Evolutionary conservation across 2,888 invertebrate species (phyloP), one percentile per base, ranked within the genome.

Genomic region (Sphaerophoria rueppellii): DNA sequence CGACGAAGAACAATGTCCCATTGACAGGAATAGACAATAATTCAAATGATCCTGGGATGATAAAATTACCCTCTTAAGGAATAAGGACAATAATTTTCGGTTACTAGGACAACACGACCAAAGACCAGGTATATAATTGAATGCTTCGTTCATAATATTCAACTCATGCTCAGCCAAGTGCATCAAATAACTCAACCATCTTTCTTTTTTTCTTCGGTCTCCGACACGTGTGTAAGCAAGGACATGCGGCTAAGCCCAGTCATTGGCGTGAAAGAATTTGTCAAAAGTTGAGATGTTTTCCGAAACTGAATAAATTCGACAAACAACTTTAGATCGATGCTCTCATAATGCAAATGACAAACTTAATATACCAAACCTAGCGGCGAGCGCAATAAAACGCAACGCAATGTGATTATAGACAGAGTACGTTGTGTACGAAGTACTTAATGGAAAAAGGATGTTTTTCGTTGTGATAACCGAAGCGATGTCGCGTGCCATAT

Each of bases 371-470:
- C n/a, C n/a, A n/a, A n/a, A n/a, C n/a, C n/a, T n/a, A n/a, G n/a
- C n/a, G n/a, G n/a, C n/a, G n/a, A n/a, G n/a, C 48, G 37, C 70
- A 61, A 61, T 55, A 46, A 37, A 71, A 76, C 55, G 50, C 72
- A 72, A 65, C 52, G 50, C 67, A 60, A 73, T 60, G 35, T 60
- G 65, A 72, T 72, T 65, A 60, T 43, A 43, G 11, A 11, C 2
- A 43, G 0, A 11, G 9, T 43, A 9, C 9, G 9, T 52, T 43
- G 9, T 52, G 67, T 43, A 67, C 54, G 43, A 65, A 54, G 70
- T 43, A 60, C 50, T 79, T 73, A 81, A 75, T 81, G 80, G 70
- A 63, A 81, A 81, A 79, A 74, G 79, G 73, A 79, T 73, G 79
- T 79, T 74, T 79, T 24, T 52, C 73, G 73, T 79, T 79, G 37